Percentiles rank a stretch among this genome's conserved stretches.
phyloP scores from a whole-genome alignment of 2,113 vertebrate genomes.

The Hemiprocne comata region DNA sequence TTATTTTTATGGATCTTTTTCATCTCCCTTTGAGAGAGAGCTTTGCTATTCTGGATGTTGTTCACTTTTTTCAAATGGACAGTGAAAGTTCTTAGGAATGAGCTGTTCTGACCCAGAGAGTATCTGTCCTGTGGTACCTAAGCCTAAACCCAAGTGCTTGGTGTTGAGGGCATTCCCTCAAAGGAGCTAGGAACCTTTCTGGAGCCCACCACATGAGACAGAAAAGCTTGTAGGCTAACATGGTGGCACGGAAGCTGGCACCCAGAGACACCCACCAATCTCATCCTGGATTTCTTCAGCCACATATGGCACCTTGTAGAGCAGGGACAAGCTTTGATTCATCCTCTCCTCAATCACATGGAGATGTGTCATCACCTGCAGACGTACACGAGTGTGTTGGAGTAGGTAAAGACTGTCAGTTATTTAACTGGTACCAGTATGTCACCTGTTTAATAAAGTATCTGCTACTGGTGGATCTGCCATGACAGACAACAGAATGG shows the following conservation, averaged over 20 bases:
- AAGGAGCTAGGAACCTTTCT: not conserved
- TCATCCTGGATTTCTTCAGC: slow-evolving; percentile 95
- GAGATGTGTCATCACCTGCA: slow-evolving; percentile 98
- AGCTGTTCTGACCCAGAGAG: not conserved
- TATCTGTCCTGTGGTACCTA: not conserved
- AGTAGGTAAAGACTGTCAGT: not conserved
- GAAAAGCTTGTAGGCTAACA: not conserved
- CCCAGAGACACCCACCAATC: slow-evolving; percentile 84
- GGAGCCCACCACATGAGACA: not conserved
- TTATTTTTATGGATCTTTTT: not conserved
- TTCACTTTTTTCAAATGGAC: not conserved
- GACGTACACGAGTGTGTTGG: not conserved
- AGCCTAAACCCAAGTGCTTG: not conserved
- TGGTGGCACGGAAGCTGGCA: not conserved
- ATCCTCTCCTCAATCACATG: slow-evolving; percentile 96
- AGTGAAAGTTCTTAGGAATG: not conserved
- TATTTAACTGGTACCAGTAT: not conserved
- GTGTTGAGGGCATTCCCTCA: not conserved
- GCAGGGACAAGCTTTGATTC: slow-evolving; percentile 96
- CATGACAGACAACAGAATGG: not conserved
- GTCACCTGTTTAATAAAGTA: not conserved
- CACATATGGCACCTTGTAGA: slow-evolving; percentile 96
- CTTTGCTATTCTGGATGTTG: not conserved
- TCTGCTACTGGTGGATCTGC: not conserved
- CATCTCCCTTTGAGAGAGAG: not conserved